Evolutionary conservation across 2,888 invertebrate species (phyloP).

Genomic region (Glyphotaelius pellucidus): DNA sequence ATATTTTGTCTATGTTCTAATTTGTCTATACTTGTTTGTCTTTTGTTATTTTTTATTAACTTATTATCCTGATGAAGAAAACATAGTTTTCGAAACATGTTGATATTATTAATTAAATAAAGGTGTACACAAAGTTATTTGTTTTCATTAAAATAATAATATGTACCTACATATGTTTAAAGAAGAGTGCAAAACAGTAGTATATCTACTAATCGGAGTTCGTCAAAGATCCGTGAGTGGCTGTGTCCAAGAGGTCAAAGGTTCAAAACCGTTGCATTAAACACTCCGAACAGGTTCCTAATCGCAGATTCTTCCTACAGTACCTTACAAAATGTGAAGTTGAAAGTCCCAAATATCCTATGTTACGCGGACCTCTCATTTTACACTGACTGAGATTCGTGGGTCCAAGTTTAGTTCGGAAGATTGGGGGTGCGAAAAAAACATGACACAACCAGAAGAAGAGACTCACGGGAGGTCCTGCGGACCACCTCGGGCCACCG

Average conservation of each 20-base stretch:
- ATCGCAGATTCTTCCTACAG: not conserved
- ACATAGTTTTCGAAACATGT: too few species aligned
- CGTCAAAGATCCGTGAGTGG: not conserved
- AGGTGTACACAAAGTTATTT: too few species aligned
- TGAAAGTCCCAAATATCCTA: not conserved
- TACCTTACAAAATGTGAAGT: not conserved
- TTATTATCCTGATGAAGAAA: too few species aligned
- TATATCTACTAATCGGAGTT: not conserved
- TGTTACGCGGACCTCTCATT: not conserved
- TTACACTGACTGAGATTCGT: not conserved
- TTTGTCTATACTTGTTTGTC: too few species aligned
- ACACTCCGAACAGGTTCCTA: not conserved
- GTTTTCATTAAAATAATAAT: too few species aligned
- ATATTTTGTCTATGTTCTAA: too few species aligned
- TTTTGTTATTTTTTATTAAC: too few species aligned
- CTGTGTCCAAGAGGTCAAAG: not conserved
- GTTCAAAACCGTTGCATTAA: not conserved
- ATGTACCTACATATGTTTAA: too few species aligned
- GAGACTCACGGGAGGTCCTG: not conserved
- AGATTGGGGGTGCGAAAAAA: conserved; percentile 27
- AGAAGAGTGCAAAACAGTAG: too few species aligned
- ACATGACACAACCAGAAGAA: not conserved
- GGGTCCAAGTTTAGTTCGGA: not conserved
- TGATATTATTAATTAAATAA: too few species aligned
- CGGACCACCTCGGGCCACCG: conserved; percentile 23